Percentiles rank a stretch among this genome's conserved stretches.
Evolutionary conservation across 2,888 invertebrate genomes (phyloP).

Genomic region (Axea sp.): DNA sequence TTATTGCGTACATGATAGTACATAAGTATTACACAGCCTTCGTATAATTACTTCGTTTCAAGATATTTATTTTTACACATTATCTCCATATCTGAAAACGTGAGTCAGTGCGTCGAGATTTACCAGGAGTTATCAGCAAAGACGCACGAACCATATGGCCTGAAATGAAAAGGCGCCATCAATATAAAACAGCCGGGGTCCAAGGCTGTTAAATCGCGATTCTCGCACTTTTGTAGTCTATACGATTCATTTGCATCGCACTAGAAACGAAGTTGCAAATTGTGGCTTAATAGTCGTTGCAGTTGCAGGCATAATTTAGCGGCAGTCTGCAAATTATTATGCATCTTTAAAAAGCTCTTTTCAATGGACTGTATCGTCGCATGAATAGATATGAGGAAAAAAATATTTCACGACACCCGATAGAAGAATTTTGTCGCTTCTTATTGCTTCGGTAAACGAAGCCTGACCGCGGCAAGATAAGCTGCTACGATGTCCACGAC

Average conservation of each 20-base stretch:
- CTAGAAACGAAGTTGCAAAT: slow-evolving; percentile 37
- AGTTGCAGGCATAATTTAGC: slow-evolving; percentile 44
- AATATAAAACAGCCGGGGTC: slow-evolving; percentile 52
- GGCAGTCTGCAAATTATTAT: slow-evolving; percentile 28
- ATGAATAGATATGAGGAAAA: slow-evolving; percentile 42
- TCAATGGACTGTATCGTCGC: slow-evolving; percentile 34
- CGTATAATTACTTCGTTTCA: background rate
- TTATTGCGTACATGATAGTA: background rate
- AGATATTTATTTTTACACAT: slow-evolving; percentile 23
- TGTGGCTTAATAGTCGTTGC: slow-evolving; percentile 20
- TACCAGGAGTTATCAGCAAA: slow-evolving; percentile 47
- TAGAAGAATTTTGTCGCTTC: slow-evolving; percentile 20
- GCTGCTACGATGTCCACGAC: too few species aligned
- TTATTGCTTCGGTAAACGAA: slow-evolving; percentile 25
- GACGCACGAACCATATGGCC: slow-evolving; percentile 54
- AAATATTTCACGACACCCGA: slow-evolving; percentile 35
- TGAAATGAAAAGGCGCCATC: slow-evolving; percentile 49
- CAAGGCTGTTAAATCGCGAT: slow-evolving; percentile 36
- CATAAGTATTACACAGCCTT: background rate
- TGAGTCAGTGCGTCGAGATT: slow-evolving; percentile 38
- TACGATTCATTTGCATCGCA: slow-evolving; percentile 35
- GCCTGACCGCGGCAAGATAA: slow-evolving; percentile 31
- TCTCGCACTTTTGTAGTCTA: slow-evolving; percentile 31
- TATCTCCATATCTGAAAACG: slow-evolving; percentile 10
- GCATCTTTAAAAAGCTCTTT: slow-evolving; percentile 28